Conservation (phyloP, 64 coral and sea anemone genomes). For the Pocillopora damicornis region DNA sequence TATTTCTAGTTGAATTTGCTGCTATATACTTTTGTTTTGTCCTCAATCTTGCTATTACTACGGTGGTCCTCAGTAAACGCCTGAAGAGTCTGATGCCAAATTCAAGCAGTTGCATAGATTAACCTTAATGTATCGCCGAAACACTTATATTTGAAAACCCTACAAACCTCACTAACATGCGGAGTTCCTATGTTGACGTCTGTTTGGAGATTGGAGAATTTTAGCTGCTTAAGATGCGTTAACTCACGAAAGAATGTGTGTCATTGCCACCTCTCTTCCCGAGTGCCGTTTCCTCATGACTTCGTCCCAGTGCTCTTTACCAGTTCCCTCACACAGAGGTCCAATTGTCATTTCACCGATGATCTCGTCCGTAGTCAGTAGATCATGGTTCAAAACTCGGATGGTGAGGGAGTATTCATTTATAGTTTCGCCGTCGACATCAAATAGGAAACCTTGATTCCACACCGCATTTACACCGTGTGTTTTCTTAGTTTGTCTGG, state of each 20-base stretch:
- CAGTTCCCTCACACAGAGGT: conserved; percentile 48
- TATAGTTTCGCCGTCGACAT: conserved; percentile 45
- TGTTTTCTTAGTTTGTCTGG: conserved; percentile 69
- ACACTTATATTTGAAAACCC: no score
- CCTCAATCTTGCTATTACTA: no score
- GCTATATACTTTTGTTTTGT: no score
- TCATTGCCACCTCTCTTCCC: conserved; percentile 72
- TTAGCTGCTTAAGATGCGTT: not conserved
- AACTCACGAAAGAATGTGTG: conserved; percentile 44
- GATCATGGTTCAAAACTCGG: conserved; percentile 72
- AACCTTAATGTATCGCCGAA: no score
- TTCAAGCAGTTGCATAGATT: no score
- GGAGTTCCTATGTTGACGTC: not conserved
- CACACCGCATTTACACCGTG: conserved; percentile 55
- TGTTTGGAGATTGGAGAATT: not conserved
- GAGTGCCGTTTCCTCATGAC: conserved; percentile 49
- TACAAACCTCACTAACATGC: not conserved
- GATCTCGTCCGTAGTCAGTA: conserved; percentile 66
- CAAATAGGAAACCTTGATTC: conserved; percentile 86
- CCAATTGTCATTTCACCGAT: conserved; percentile 65
- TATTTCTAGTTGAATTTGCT: no score
- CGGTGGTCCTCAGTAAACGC: no score
- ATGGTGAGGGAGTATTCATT: conserved; percentile 55
- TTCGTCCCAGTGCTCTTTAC: conserved; percentile 79
- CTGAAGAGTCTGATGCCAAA: no score